Percentiles rank a stretch among this genome's conserved stretches.
Evolutionary conservation across 1,140 invertebrate genomes (phyloP).

Genomic region (Leptopilina boulardi): DNA sequence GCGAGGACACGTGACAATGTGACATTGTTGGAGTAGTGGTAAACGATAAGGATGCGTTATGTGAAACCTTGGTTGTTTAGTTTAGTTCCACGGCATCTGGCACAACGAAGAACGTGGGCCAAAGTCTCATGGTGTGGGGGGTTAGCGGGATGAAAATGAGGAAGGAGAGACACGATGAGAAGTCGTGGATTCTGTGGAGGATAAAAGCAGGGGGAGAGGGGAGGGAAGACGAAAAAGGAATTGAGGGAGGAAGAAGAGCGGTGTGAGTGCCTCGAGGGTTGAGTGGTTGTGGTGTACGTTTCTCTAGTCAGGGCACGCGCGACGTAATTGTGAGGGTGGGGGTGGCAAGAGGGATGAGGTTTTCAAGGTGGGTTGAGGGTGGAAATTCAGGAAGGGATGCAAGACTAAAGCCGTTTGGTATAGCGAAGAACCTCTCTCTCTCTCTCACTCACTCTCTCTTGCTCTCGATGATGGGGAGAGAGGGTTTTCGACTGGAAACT

Average conservation of each 20-base stretch:
- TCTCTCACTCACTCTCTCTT: too few relatives aligned
- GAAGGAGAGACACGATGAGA: slow-evolving; percentile 29
- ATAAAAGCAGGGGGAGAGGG: slow-evolving; percentile 44
- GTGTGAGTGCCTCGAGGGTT: slow-evolving; percentile 40
- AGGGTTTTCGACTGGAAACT: slow-evolving; percentile 50
- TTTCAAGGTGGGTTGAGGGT: slow-evolving; percentile 42
- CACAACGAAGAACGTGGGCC: slow-evolving; percentile 57
- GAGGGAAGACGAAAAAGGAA: slow-evolving; percentile 39
- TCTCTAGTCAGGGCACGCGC: slow-evolving; percentile 73
- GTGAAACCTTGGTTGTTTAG: slow-evolving; percentile 52
- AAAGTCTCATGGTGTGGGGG: slow-evolving; percentile 15
- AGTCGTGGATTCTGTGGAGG: slow-evolving; percentile 14
- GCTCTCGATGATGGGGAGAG: slow-evolving; percentile 24
- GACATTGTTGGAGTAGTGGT: neutral
- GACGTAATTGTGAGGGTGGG: slow-evolving; percentile 73
- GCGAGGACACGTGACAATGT: neutral
- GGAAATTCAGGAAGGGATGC: slow-evolving; percentile 15
- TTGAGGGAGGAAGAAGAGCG: slow-evolving; percentile 40
- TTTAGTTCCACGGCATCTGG: slow-evolving; percentile 63
- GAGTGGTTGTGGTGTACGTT: slow-evolving; percentile 67
- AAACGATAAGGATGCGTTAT: slow-evolving; percentile 7
- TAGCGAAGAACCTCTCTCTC: slow-evolving; percentile 38
- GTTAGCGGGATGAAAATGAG: slow-evolving; percentile 43
- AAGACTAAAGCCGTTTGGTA: slow-evolving; percentile 51
- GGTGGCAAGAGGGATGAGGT: slow-evolving; percentile 43